These are phyloP conservation scores for Actenoides lindsayi DNA, from an alignment of 2,113 vertebrate species.

Conservation along the genomic window DNA sequence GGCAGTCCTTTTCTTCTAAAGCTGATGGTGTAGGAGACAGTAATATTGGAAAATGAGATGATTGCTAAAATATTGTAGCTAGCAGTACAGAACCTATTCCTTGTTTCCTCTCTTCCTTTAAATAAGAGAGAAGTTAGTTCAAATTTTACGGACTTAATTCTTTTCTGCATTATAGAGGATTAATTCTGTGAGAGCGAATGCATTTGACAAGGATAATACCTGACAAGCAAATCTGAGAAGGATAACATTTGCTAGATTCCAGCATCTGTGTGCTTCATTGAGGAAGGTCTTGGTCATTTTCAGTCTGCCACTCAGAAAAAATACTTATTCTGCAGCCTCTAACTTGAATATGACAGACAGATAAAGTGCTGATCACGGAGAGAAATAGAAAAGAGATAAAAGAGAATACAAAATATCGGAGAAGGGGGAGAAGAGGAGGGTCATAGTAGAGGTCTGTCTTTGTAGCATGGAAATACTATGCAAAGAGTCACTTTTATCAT, in stretches of 20 bases:
- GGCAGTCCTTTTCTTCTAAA: not conserved
- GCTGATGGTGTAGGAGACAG: not conserved
- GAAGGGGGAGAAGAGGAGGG: not conserved
- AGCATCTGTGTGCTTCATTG: not conserved
- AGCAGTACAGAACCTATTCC: not conserved
- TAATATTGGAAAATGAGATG: not conserved
- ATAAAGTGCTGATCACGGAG: conserved; percentile 9
- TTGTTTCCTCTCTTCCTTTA: not conserved
- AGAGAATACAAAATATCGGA: not conserved
- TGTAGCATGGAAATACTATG: conserved; percentile 15
- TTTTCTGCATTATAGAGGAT: not conserved
- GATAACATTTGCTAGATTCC: not conserved
- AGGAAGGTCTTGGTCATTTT: not conserved
- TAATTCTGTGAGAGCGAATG: not conserved
- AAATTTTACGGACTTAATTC: not conserved
- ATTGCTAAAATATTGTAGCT: not conserved
- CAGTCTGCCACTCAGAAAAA: not conserved
- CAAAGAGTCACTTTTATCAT: conserved; percentile 17
- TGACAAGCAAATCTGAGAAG: not conserved
- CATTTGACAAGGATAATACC: not conserved
- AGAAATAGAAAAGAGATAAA: conserved; percentile 38
- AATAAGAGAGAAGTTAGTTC: not conserved
- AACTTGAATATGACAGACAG: conserved; percentile 17
- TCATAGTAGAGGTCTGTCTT: conserved; percentile 19
- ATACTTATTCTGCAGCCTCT: not conserved